Evolutionary conservation across 2,797 vertebrate genomes (phyloP), one percentile per base, ranked within the genome.

Genomic region (Enteromius anoplus): DNA sequence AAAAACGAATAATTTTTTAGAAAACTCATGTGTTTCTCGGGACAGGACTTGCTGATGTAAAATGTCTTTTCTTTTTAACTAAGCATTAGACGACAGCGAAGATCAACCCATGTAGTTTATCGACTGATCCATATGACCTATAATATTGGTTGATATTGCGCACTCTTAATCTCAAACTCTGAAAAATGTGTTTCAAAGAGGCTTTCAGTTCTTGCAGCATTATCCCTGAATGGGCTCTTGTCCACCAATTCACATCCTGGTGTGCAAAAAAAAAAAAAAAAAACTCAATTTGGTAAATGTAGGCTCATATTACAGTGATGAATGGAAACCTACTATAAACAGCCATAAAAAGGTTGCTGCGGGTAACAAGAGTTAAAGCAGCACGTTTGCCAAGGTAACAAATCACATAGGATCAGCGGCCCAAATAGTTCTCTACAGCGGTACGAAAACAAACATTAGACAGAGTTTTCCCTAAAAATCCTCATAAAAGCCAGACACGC

Each of bases 271-370:
- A n/a, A 60, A 62, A 76, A 37, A 11, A 26, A 4, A 60, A 60
- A 76, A 29, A 26, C 9, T 72, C 2, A 72, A 3, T 26, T 49
- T 68, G 62, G 15, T 11, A 51, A 17, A 69, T 40, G 47, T 7
- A 17, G 14, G 34, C 34, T 69, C 47, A 55, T 19, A 51, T 78
- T 34, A 68, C 78, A 40, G n/a, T 11, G 49, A 70, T 80, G 51
- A 80, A 80, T 49, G 23, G 55, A 78, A 45, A 19, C 21, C 29
- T 69, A 49, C 37, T 47, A 53, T 70, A 40, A 70, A 42, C 78
- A 58, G 65, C 1, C 8, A 15, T 66, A 15, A 51, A 66, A 12
- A 66, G 64, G 65, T 69, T 69, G 34, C 49, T 42, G 49, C 45
- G 5, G 49, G 34, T 26, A 37, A 79, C 77, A 23, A 71, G 55